Percentiles rank a stretch among this genome's conserved stretches.
phyloP scores from a whole-genome alignment of 2,888 invertebrate species.

The Lycophotia porphyrea region DNA sequence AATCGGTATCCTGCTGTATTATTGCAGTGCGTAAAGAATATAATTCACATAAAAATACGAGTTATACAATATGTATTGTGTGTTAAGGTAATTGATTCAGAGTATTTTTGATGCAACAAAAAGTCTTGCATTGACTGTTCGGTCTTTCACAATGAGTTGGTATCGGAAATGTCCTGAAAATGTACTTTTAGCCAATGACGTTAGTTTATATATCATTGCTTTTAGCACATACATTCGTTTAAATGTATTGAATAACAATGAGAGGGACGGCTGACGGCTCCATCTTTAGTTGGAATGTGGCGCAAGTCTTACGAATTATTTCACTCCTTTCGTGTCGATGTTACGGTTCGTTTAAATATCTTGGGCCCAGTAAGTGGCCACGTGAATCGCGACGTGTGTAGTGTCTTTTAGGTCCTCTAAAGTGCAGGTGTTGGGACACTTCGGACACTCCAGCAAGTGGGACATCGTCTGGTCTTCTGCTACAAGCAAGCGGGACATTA shows the following conservation, averaged over 20 bases:
- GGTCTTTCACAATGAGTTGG: conserved; percentile 29
- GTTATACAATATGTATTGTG: conserved; percentile 51
- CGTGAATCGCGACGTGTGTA: no score
- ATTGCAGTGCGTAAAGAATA: conserved; percentile 33
- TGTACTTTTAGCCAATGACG: background rate
- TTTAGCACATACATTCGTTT: background rate
- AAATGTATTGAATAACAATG: background rate
- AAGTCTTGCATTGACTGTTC: conserved; percentile 17
- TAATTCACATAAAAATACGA: conserved; percentile 23
- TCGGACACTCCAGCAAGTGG: no score
- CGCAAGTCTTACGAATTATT: background rate
- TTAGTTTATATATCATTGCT: no score
- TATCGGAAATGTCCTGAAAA: conserved; percentile 12
- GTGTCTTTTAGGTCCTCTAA: no score
- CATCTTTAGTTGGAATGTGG: background rate
- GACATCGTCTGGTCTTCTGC: no score
- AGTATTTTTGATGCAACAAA: conserved; percentile 40
- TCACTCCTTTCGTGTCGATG: no score
- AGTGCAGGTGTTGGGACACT: no score
- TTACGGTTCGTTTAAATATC: no score
- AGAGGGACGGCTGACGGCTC: no score
- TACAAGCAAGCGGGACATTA: background rate
- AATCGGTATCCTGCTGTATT: conserved; percentile 41
- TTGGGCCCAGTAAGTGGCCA: no score
- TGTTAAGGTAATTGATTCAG: conserved; percentile 25